Evolutionary conservation across 1,140 invertebrate genomes (phyloP).

Genomic region (Hyles euphorbiae): DNA sequence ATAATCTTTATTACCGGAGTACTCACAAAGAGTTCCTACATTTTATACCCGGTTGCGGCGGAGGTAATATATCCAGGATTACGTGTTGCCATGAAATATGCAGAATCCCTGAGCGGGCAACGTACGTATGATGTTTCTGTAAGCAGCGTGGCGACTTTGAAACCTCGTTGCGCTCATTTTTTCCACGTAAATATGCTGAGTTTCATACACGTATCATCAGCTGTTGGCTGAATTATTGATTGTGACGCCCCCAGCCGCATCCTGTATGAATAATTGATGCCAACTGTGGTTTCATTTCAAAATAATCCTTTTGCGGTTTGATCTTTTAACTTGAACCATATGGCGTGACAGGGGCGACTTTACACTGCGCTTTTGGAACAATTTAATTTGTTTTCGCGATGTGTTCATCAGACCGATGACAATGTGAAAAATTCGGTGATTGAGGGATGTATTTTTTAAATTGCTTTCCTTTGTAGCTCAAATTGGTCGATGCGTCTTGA

Average conservation of each 20-base stretch:
- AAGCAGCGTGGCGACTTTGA: slow-evolving; percentile 13
- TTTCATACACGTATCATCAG: slow-evolving; percentile 16
- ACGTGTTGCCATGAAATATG: slow-evolving; percentile 28
- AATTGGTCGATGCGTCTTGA: slow-evolving; percentile 19
- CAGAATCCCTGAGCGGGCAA: slow-evolving; percentile 21
- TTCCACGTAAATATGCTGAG: slow-evolving; percentile 17
- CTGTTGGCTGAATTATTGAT: slow-evolving; percentile 29
- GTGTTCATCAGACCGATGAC: slow-evolving; percentile 27
- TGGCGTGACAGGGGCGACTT: background rate
- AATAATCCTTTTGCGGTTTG: slow-evolving; percentile 12
- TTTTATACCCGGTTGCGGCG: slow-evolving; percentile 28
- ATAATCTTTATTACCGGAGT: slow-evolving; percentile 34
- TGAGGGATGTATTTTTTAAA: slow-evolving; percentile 21
- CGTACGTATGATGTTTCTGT: slow-evolving; percentile 24
- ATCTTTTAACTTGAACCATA: slow-evolving; percentile 15
- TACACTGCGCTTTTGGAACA: slow-evolving; percentile 1
- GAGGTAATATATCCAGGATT: slow-evolving; percentile 26
- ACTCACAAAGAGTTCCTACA: slow-evolving; percentile 25
- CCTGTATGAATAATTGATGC: slow-evolving; percentile 28
- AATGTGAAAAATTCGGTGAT: slow-evolving; percentile 18
- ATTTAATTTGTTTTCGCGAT: slow-evolving; percentile 18
- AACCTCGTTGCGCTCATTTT: slow-evolving; percentile 13
- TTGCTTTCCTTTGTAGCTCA: slow-evolving; percentile 24
- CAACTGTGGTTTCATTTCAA: slow-evolving; percentile 18
- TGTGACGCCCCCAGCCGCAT: slow-evolving; percentile 17